Evolutionary conservation across 2,888 invertebrate genomes (phyloP).

Genomic region (Nymphalis urticae): DNA sequence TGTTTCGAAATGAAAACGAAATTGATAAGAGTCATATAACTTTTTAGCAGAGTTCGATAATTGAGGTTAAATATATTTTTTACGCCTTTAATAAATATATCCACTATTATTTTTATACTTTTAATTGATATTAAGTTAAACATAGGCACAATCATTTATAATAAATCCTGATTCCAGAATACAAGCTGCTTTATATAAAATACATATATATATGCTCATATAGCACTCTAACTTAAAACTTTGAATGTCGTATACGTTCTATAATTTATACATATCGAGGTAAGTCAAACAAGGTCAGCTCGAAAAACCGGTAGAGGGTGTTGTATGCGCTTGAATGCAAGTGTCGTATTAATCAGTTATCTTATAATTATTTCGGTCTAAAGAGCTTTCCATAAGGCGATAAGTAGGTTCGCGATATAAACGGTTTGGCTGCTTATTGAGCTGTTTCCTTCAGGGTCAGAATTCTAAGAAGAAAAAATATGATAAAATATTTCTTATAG

Average conservation of each 20-base stretch:
- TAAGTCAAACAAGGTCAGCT: slow-evolving; percentile 22
- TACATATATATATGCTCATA: not conserved
- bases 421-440: too few species aligned
- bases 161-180: too few species aligned
- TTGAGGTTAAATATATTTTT: too few species aligned
- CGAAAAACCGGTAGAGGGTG: slow-evolving; percentile 19
- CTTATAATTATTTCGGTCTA: not conserved
- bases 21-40: not conserved
- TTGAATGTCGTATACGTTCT: not conserved
- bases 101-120: too few species aligned
- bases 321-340: slow-evolving; percentile 13
- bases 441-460: too few species aligned
- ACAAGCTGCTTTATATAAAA: not conserved
- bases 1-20: not conserved
- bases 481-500: too few species aligned
- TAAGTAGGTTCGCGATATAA: too few species aligned
- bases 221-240: not conserved
- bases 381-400: not conserved
- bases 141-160: too few species aligned
- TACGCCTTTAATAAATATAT: too few species aligned
- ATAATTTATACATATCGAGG: not conserved
- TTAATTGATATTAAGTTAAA: too few species aligned
- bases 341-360: slow-evolving; percentile 15
- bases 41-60: too few species aligned
- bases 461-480: too few species aligned